Evolutionary conservation across 2,888 invertebrate genomes (phyloP).

Genomic region (Chromoteleia sp.): DNA sequence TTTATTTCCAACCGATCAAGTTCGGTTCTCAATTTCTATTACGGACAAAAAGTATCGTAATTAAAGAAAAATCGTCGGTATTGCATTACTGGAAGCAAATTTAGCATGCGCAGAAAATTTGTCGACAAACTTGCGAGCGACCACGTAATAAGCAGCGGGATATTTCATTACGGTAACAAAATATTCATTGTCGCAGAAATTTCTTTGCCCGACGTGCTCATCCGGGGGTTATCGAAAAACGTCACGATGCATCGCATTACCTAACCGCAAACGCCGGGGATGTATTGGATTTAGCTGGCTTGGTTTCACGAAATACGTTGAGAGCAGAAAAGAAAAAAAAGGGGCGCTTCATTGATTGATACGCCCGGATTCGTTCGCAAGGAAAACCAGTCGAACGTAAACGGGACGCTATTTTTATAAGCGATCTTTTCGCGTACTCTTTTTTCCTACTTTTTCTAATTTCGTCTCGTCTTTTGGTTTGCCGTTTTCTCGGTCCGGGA

Average conservation of each 20-base stretch:
- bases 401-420: conserved; percentile 7
- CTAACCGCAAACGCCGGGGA: conserved; percentile 48
- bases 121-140: conserved; percentile 53
- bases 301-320: conserved; percentile 38
- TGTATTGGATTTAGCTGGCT: conserved; percentile 30
- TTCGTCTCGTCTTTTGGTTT: conserved; percentile 4
- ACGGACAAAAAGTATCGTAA: conserved; percentile 8
- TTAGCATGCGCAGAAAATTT: conserved; percentile 50
- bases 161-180: conserved; percentile 63
- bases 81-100: conserved; percentile 43
- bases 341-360: conserved; percentile 37
- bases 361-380: neutral
- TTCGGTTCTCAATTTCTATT: neutral
- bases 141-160: conserved; percentile 44
- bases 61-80: conserved; percentile 14
- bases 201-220: conserved; percentile 18
- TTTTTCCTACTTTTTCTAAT: conserved; percentile 4
- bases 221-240: conserved; percentile 50
- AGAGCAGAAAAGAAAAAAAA: conserved; percentile 1
- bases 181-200: conserved; percentile 57
- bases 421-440: neutral
- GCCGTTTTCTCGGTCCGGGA: neutral
- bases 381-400: conserved; percentile 24
- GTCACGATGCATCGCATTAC: conserved; percentile 63
- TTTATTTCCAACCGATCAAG: no score